These are phyloP conservation scores for Bos taurus DNA, from an alignment of 2,113 vertebrate genomes.

Conservation along the genomic window ARS-UCD2.0 NC_037330.1:120332501-120333000, in stretches of 20 bases:
- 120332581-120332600: fast-evolving
- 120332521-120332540: background rate
- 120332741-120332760: background rate
- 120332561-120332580: background rate
- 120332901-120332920: background rate
- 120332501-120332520: background rate
- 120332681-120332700: background rate
- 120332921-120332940: background rate
- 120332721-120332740: background rate
- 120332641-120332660: background rate
- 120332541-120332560: background rate
- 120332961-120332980: no score
- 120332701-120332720: background rate
- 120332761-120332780: background rate
- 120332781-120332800: background rate
- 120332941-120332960: no score
- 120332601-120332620: fast-evolving
- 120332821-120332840: background rate
- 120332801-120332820: no score
- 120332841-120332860: background rate
- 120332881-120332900: background rate
- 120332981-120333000: no score
- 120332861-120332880: background rate
- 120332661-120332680: fast-evolving
- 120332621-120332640: background rate